Evolutionary conservation across 2,888 invertebrate species (phyloP), one percentile per base, ranked within the genome.

Genomic region (Netelia virgata): DNA sequence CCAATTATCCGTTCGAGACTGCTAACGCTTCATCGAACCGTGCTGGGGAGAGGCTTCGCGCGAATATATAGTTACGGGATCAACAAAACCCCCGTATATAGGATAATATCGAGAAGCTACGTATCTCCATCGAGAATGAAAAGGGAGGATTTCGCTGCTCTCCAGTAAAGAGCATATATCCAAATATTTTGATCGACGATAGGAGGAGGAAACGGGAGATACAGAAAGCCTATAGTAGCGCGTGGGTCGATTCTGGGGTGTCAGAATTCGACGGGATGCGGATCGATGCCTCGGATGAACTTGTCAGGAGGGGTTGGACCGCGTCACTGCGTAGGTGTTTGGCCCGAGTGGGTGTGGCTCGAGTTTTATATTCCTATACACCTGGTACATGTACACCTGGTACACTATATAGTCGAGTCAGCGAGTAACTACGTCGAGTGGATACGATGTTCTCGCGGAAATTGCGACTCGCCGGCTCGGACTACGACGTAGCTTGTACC

Each of bases 201-300:
- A 63, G 59, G 16, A 20, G 64, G 57, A 69, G 57, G 53, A 41
- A 43, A 20, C 16, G n/a, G 47, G 53, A 63, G 47, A 9, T 53
- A 55, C 41, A n/a, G 16, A 64, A 16, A 10, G 36, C 43, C 20
- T 73, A 36, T 57, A 36, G 66, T 66, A 43, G 57, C 63, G 28
- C 53, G 63, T 69, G 74, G 59, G 69, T 69, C 64, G 53, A 82
- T 69, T 66, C 70, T 59, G 68, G 64, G 73, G 72, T 63, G 78
- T 79, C 64, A 59, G 66, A 66, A 76, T 86, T 70, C 70, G 55
- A 83, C 74, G 81, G 47, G 74, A 86, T 77, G 66, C 73, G 84
- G 88, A 89, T 88, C 90, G 87, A 89, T 88, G 76, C 83, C 16
- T 74, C 80, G 82, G 72, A 74, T 77, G 59, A 78, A 81, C 66